These are phyloP conservation scores for Heliconius cydno DNA, from an alignment of 2,888 invertebrate species.

Conservation along the genomic window DNA sequence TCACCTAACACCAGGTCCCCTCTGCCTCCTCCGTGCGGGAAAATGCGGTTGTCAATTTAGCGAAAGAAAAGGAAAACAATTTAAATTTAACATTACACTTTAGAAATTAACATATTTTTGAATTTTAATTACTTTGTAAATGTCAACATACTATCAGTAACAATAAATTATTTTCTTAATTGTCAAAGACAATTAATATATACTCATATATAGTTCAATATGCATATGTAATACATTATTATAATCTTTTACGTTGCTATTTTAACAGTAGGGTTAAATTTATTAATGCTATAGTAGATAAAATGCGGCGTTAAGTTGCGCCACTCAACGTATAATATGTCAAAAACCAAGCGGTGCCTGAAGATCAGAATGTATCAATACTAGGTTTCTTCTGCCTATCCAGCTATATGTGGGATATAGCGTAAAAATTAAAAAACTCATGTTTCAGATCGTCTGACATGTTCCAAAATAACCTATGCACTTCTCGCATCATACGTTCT, in stretches of 20 bases:
- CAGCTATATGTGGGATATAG: not conserved
- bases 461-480: slow-evolving; percentile 97
- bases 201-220: too few relatives aligned
- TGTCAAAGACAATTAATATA: too few relatives aligned
- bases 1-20: too few relatives aligned
- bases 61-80: too few relatives aligned
- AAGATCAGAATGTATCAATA: not conserved
- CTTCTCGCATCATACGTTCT: slow-evolving; percentile 93
- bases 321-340: not conserved
- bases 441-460: slow-evolving; percentile 90
- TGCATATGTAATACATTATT: too few relatives aligned
- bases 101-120: not conserved
- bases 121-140: not conserved
- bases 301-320: not conserved
- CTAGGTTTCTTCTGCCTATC: not conserved
- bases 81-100: not conserved
- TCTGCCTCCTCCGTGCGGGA: too few relatives aligned
- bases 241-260: too few relatives aligned
- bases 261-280: too few relatives aligned
- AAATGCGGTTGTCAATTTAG: too few relatives aligned
- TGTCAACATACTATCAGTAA: not conserved
- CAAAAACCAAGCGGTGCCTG: not conserved
- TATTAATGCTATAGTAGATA: too few relatives aligned
- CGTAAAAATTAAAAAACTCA: not conserved
- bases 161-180: too few relatives aligned